These are phyloP conservation scores for Tragulus kanchil DNA, from an alignment of 2,113 vertebrate species.

Conservation along the genomic window DNA sequence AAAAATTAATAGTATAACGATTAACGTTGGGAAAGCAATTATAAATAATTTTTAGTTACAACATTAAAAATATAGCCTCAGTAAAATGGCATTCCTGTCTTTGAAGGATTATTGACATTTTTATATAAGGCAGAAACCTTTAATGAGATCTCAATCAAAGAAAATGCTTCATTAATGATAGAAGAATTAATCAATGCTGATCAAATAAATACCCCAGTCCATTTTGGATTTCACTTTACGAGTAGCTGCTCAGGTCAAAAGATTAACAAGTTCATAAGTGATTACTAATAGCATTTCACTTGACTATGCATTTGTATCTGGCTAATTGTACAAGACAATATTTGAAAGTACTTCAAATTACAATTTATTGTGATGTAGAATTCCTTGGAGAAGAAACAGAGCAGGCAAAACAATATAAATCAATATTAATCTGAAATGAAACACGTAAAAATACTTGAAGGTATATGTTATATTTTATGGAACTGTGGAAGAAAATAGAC, in stretches of 20 bases:
- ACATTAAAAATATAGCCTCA: slow-evolving; percentile 77
- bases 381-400: slow-evolving; percentile 50
- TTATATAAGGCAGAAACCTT: slow-evolving; percentile 83
- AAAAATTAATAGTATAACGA: slow-evolving; percentile 55
- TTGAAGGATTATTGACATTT: slow-evolving; percentile 86
- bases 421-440: slow-evolving; percentile 11
- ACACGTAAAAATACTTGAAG: not conserved
- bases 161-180: slow-evolving; percentile 89
- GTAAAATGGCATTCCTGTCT: slow-evolving; percentile 82
- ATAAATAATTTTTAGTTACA: slow-evolving; percentile 75
- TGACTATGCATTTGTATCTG: slow-evolving; percentile 82
- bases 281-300: slow-evolving; percentile 77
- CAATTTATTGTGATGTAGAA: slow-evolving; percentile 78
- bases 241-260: slow-evolving; percentile 79
- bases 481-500: not conserved
- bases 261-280: slow-evolving; percentile 84
- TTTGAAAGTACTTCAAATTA: slow-evolving; percentile 80
- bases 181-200: slow-evolving; percentile 93
- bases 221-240: slow-evolving; percentile 83
- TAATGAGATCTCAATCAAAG: slow-evolving; percentile 87
- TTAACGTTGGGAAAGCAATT: slow-evolving; percentile 62
- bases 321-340: slow-evolving; percentile 83
- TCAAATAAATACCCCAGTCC: slow-evolving; percentile 90
- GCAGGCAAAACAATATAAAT: slow-evolving; percentile 32
- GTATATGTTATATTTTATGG: not conserved